Percentiles rank a stretch among this genome's conserved stretches.
These are phyloP conservation scores for Agapostemon virescens DNA, from an alignment of 2,888 invertebrate genomes.

Conservation along the genomic window DNA sequence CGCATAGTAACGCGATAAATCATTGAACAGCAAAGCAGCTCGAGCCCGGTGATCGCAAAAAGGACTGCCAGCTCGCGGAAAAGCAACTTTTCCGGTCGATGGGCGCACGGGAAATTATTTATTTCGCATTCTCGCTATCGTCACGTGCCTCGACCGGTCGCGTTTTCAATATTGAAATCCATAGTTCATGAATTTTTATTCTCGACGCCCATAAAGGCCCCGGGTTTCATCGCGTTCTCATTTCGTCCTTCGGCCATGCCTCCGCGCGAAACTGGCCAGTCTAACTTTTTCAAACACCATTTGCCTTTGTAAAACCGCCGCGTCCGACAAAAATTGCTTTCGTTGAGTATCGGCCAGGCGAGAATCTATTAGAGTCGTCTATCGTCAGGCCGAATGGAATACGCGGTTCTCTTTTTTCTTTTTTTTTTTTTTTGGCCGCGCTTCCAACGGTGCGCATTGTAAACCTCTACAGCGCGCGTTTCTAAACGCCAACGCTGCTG, in stretches of 20 bases:
- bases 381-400: constrained; percentile 31
- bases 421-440: not conserved
- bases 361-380: constrained; percentile 59
- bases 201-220: constrained; percentile 14
- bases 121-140: constrained; percentile 25
- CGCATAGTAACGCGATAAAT: not conserved
- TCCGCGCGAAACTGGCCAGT: constrained; percentile 28
- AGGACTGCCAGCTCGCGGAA: not conserved
- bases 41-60: not conserved
- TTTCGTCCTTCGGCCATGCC: constrained; percentile 21
- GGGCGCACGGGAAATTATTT: constrained; percentile 29
- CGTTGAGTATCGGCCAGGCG: constrained; percentile 51
- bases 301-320: constrained; percentile 53
- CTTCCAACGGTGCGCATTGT: constrained; percentile 12
- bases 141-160: constrained; percentile 1
- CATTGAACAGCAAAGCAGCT: not conserved
- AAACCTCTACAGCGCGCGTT: constrained; percentile 53
- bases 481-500: constrained; percentile 38
- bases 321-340: constrained; percentile 60
- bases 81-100: constrained; percentile 3
- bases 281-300: constrained; percentile 58
- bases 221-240: constrained; percentile 45
- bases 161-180: constrained; percentile 53
- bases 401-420: constrained; percentile 11
- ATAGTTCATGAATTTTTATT: constrained; percentile 60